Evolutionary conservation across 1,140 invertebrate species (phyloP).

Genomic region (Drosophila guanche): DNA sequence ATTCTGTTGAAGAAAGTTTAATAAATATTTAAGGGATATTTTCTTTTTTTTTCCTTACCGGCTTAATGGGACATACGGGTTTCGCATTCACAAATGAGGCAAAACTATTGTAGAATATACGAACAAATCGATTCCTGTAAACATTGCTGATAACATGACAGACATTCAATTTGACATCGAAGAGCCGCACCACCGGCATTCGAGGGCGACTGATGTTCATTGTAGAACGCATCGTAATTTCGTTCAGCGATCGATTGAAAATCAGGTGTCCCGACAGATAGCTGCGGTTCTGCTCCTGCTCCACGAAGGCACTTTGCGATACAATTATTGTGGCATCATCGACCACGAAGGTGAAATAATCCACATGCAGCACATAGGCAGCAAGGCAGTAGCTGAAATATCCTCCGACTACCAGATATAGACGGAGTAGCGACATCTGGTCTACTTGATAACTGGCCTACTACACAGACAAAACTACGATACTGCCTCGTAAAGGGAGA

Average conservation of each 20-base stretch:
- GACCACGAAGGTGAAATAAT: constrained; percentile 41
- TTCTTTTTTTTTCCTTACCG: constrained; percentile 36
- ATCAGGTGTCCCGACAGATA: constrained; percentile 56
- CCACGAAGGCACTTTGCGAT: constrained; percentile 40
- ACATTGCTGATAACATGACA: constrained; percentile 49
- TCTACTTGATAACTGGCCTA: constrained; percentile 6
- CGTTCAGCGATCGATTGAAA: constrained; percentile 26
- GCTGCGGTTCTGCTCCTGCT: constrained; percentile 61
- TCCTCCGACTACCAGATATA: constrained; percentile 7
- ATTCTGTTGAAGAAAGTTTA: constrained; percentile 24
- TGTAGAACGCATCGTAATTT: constrained; percentile 26
- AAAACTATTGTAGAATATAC: constrained; percentile 38
- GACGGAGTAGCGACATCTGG: constrained; percentile 24
- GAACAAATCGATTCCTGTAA: constrained; percentile 58
- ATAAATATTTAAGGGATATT: neutral
- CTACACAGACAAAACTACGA: constrained; percentile 8
- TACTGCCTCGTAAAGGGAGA: constrained; percentile 20
- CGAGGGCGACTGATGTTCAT: constrained; percentile 44
- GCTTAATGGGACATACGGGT: constrained; percentile 43
- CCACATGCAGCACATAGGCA: constrained; percentile 37
- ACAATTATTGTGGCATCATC: constrained; percentile 35
- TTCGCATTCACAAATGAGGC: constrained; percentile 37
- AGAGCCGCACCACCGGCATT: constrained; percentile 43
- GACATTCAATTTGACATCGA: constrained; percentile 47
- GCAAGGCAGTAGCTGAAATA: constrained; percentile 3